Percentiles rank a stretch among this genome's conserved stretches.
These are phyloP conservation scores for Punctoribates punctum DNA, from an alignment of 2,888 invertebrate species.

Conservation along the genomic window DNA sequence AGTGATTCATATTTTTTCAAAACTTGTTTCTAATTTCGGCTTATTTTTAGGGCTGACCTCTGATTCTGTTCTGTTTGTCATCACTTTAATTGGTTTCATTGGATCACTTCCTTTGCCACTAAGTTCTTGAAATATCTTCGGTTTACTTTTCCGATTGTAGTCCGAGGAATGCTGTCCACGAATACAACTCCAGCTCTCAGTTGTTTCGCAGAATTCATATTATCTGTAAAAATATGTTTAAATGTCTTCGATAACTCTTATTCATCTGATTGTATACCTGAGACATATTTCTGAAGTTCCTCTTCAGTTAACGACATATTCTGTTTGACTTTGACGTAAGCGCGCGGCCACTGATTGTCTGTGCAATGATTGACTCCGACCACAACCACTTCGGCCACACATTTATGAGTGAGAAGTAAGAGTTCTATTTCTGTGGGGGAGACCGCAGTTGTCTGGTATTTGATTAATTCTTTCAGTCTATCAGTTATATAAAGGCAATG, in stretches of 20 bases:
- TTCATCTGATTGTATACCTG: conserved; percentile 4
- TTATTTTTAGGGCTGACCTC: no score
- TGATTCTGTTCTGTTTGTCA: no score
- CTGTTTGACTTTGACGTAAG: neutral
- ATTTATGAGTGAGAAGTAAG: conserved; percentile 20
- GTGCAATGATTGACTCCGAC: conserved; percentile 21
- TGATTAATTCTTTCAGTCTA: conserved; percentile 10
- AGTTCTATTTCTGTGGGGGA: conserved; percentile 38
- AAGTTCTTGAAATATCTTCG: conserved; percentile 18
- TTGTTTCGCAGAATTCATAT: neutral
- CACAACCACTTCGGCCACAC: conserved; percentile 36
- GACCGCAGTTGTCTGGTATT: neutral
- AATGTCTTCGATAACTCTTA: no score
- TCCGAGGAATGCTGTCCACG: conserved; percentile 24
- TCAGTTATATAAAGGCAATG: neutral
- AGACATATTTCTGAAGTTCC: conserved; percentile 3
- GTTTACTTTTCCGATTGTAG: conserved; percentile 16
- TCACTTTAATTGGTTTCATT: no score
- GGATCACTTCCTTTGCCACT: neutral
- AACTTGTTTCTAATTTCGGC: no score
- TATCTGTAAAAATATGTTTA: no score
- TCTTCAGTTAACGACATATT: conserved; percentile 31
- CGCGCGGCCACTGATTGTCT: conserved; percentile 21
- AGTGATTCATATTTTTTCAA: no score
- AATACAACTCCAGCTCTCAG: conserved; percentile 31